A percentile compares a stretch with the other conserved stretches of the same genome.
phyloP scores from a whole-genome alignment of 2,797 vertebrate genomes.

The Notoglanidium macrostoma region DNA sequence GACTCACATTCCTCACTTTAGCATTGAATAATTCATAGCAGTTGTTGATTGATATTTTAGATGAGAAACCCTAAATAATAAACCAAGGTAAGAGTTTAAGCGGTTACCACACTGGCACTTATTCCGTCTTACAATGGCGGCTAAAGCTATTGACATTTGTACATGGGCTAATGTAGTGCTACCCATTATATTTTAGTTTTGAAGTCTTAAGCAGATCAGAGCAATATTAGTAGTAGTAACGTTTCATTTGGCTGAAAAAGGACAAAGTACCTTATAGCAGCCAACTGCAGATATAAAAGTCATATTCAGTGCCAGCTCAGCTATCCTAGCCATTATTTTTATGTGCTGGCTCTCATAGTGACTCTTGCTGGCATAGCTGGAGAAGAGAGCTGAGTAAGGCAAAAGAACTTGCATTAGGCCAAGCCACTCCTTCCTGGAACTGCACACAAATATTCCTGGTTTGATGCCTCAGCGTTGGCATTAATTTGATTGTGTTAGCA shows the following conservation, averaged over 20 bases:
- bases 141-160: not conserved
- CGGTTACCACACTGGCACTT: not conserved
- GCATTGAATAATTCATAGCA: not conserved
- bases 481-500: slow-evolving; percentile 26
- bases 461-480: slow-evolving; percentile 17
- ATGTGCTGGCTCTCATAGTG: not conserved
- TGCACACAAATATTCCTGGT: slow-evolving; percentile 29
- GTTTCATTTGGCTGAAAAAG: slow-evolving; percentile 15
- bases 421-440: slow-evolving; percentile 26
- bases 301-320: slow-evolving; percentile 9
- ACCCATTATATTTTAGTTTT: not conserved
- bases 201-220: not conserved
- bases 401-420: not conserved
- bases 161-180: not conserved
- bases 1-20: not conserved
- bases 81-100: not conserved
- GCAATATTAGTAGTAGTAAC: not conserved
- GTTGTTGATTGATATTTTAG: not conserved
- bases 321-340: not conserved
- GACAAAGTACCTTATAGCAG: not conserved
- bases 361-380: slow-evolving; percentile 14
- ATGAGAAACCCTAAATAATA: not conserved
- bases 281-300: slow-evolving; percentile 5
- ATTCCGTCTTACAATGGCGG: not conserved
- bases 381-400: slow-evolving; percentile 38